These are phyloP conservation scores for Ophiodon elongatus DNA, from an alignment of 2,113 vertebrate species.

Conservation along the genomic window DNA sequence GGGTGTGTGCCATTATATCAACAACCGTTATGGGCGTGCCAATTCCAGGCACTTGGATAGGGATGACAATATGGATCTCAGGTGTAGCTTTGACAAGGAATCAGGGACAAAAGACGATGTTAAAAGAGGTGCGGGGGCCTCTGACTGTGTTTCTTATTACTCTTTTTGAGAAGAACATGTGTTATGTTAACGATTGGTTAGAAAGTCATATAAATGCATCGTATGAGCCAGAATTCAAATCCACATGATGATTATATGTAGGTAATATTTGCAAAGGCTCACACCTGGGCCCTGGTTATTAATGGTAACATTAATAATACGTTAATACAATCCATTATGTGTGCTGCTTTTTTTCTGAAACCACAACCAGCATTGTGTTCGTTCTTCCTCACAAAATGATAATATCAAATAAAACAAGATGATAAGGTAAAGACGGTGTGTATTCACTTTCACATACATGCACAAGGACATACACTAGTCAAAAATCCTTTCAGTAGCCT, in stretches of 20 bases:
- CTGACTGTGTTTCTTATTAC: background rate
- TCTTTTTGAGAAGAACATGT: background rate
- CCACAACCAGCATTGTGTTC: background rate
- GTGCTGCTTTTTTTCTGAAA: background rate
- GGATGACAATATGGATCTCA: conserved; percentile 3
- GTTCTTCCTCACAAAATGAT: background rate
- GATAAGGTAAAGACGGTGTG: no score
- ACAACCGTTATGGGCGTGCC: conserved; percentile 48
- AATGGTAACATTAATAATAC: background rate
- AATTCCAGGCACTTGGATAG: conserved; percentile 22
- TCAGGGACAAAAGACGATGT: background rate
- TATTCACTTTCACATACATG: background rate
- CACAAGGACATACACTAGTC: background rate
- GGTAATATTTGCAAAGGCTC: background rate
- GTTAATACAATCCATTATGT: background rate
- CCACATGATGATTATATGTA: background rate
- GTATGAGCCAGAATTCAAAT: background rate
- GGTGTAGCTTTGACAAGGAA: background rate
- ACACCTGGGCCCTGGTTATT: background rate
- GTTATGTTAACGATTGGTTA: background rate
- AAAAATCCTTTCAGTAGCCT: background rate
- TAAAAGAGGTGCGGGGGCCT: background rate
- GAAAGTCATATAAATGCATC: background rate
- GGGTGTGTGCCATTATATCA: conserved; percentile 20
- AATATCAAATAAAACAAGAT: background rate